phyloP scores from a whole-genome alignment of 2,113 vertebrate species.

The Plectropomus leopardus region DNA sequence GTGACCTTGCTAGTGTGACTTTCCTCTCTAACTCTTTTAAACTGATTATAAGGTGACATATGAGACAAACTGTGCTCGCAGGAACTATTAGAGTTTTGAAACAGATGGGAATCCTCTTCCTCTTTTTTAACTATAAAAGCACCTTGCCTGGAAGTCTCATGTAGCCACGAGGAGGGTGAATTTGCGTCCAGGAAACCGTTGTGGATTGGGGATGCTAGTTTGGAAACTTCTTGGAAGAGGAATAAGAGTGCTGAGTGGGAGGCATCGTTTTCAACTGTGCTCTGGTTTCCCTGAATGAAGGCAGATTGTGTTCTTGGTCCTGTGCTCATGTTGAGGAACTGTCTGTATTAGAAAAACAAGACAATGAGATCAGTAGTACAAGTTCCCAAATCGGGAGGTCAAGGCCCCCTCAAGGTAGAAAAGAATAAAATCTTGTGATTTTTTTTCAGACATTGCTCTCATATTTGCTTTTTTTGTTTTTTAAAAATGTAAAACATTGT shows the following conservation, averaged over 20 bases:
- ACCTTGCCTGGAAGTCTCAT: slow-evolving; percentile 10
- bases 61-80: slow-evolving; percentile 14
- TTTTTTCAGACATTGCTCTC: not conserved
- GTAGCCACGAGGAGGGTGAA: slow-evolving; percentile 13
- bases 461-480: not conserved
- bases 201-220: slow-evolving; percentile 68
- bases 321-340: slow-evolving; percentile 71
- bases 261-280: slow-evolving; percentile 50
- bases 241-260: slow-evolving; percentile 78
- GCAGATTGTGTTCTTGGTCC: slow-evolving; percentile 39
- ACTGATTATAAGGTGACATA: not conserved
- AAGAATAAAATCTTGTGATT: not conserved
- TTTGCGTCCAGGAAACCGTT: slow-evolving; percentile 28
- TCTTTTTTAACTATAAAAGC: not conserved
- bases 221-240: slow-evolving; percentile 86
- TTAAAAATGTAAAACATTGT: not conserved
- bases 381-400: not conserved
- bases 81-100: slow-evolving; percentile 8
- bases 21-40: slow-evolving; percentile 23
- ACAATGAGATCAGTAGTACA: not conserved
- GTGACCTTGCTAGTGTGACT: slow-evolving; percentile 15
- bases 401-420: not conserved
- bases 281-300: slow-evolving; percentile 51
- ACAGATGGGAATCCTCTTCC: not conserved
- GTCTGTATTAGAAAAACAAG: slow-evolving; percentile 50